Percentiles rank a stretch among this genome's conserved stretches.
These are phyloP conservation scores for Dendrolimus houi DNA, from an alignment of 2,888 invertebrate genomes.

Conservation along the genomic window DNA sequence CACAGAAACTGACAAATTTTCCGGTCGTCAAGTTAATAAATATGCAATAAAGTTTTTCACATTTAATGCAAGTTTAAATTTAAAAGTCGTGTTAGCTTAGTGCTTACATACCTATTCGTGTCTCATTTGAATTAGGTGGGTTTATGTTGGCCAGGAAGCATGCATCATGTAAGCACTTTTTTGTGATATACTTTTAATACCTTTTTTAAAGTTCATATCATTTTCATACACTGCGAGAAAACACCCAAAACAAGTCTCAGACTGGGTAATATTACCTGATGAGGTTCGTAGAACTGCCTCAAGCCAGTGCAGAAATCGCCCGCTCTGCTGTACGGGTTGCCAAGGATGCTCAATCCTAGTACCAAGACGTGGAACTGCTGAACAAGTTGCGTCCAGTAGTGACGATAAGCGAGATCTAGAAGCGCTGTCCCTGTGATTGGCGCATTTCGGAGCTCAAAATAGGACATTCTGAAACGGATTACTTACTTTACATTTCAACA, in stretches of 20 bases:
- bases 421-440: slow-evolving; percentile 68
- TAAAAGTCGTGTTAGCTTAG: no score
- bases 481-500: not conserved
- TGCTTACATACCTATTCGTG: no score
- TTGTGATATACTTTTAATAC: not conserved
- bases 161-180: not conserved
- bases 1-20: no score
- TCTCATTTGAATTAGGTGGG: no score
- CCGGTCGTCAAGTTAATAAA: no score
- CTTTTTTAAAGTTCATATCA: not conserved
- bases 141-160: no score
- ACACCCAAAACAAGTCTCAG: no score
- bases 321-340: slow-evolving; percentile 84
- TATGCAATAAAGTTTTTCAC: no score
- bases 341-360: slow-evolving; percentile 85
- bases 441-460: slow-evolving; percentile 78
- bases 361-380: slow-evolving; percentile 89
- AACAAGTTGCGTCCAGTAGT: slow-evolving; percentile 82
- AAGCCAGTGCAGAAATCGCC: slow-evolving; percentile 76
- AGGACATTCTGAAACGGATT: slow-evolving; percentile 76
- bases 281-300: slow-evolving; percentile 79
- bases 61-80: no score
- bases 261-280: slow-evolving; percentile 46
- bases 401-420: slow-evolving; percentile 73
- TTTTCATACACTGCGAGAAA: not conserved